phyloP scores from a whole-genome alignment of 1,140 invertebrate species.

The Vollenhovia emeryi region DNA sequence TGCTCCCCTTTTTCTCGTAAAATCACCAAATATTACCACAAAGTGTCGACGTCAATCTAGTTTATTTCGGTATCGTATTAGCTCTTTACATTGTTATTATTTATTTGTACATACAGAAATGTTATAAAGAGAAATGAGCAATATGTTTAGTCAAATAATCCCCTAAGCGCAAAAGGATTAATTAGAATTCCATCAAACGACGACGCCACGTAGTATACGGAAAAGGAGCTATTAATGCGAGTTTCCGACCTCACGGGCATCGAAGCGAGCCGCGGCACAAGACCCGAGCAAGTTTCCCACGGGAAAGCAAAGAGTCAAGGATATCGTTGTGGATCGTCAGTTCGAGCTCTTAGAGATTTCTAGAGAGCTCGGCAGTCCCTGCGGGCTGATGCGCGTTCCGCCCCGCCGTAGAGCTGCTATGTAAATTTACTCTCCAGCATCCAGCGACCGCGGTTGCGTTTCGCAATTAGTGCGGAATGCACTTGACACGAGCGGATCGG shows the following conservation, averaged over 20 bases:
- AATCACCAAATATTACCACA: not conserved
- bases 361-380: conserved; percentile 19
- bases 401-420: conserved; percentile 58
- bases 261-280: conserved; percentile 6
- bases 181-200: conserved; percentile 23
- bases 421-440: conserved; percentile 72
- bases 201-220: not conserved
- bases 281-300: conserved; percentile 62
- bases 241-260: conserved; percentile 27
- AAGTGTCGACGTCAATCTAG: not conserved
- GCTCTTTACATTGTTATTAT: not conserved
- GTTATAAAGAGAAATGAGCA: not conserved
- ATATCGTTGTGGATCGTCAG: conserved; percentile 29
- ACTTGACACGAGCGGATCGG: conserved; percentile 11
- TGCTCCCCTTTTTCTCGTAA: not conserved
- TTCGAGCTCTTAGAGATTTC: conserved; percentile 23
- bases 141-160: not conserved
- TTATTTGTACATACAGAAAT: not conserved
- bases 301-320: conserved; percentile 38
- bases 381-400: conserved; percentile 24
- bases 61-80: not conserved
- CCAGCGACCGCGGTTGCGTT: conserved; percentile 56
- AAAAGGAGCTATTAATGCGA: conserved; percentile 22
- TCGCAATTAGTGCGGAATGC: conserved; percentile 77
- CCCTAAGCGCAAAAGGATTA: conserved; percentile 3